Evolutionary conservation across 2,888 invertebrate species (phyloP), one percentile per base, ranked within the genome.

Genomic region (Biston betularia): DNA sequence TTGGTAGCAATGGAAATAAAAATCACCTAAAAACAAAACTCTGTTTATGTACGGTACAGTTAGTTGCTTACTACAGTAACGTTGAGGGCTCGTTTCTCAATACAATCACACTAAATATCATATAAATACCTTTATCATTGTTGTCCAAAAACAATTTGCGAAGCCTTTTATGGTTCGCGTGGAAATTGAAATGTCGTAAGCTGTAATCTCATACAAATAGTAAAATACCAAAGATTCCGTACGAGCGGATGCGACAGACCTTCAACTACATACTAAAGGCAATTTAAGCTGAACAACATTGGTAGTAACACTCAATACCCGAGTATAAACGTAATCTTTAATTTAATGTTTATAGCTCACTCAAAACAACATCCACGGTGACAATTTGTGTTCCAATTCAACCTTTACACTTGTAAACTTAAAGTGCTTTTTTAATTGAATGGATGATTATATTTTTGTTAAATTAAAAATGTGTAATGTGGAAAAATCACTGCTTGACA

Each of bases 341-440:
- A 71, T 63, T 53, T 71, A 46, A 71, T 65, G 65, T 77, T 81
- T 75, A 82, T 82, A 79, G 76, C 79, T 77, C 69, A 80, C 75
- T 80, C 75, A 73, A 73, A 70, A 64, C 68, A 54, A 57, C 65
- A 61, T 49, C 65, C 70, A 64, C 49, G 65, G 50, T 46, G 56
- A 53, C 60, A 60, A 38, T 56, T 64, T 53, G 63, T 59, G 60
- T 62, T 65, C 57, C 40, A 66, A 63, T 74, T 65, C 63, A 73
- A 64, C 52, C 63, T 65, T 70, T 70, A 64, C 45, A 38, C 42
- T 40, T 44, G 9, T 42, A 42, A 60, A 42, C 14, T 58, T 69
- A 72, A 72, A 61, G 73, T 66, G 54, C 58, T 69, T 66, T 65
- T 55, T 53, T 42, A 59, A 54, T 58, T 75, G 24, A 12, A 15